phyloP scores from a whole-genome alignment of 2,888 invertebrate species.

The Phasia obesa region DNA sequence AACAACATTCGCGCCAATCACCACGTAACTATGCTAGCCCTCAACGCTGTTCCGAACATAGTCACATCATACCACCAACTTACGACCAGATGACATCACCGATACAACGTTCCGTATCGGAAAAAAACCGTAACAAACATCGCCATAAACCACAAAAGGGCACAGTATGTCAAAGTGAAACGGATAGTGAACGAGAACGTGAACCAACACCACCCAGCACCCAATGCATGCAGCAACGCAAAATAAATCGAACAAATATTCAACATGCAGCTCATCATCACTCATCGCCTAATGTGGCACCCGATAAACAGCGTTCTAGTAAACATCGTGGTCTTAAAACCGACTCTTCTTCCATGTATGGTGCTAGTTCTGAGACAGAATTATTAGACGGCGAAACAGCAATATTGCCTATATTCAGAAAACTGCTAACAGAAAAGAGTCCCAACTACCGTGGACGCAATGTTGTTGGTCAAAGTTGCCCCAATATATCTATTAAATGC shows the following conservation, averaged over 20 bases:
- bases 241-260: constrained; percentile 75
- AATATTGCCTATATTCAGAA: constrained; percentile 95
- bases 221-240: constrained; percentile 78
- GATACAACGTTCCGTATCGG: constrained; percentile 86
- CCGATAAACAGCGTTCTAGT: constrained; percentile 79
- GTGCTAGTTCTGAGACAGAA: constrained; percentile 92
- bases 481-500: constrained; percentile 97
- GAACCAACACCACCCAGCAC: constrained; percentile 79
- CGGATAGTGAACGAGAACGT: constrained; percentile 83
- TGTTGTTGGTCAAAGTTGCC: constrained; percentile 90
- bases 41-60: constrained; percentile 82
- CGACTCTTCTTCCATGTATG: constrained; percentile 84
- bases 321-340: constrained; percentile 76
- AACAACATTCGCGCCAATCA: constrained; percentile 82
- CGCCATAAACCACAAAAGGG: constrained; percentile 83
- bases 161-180: constrained; percentile 84
- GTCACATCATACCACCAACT: constrained; percentile 78
- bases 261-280: constrained; percentile 84
- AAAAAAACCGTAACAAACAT: constrained; percentile 85
- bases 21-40: constrained; percentile 81
- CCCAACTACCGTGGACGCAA: constrained; percentile 84
- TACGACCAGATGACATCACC: constrained; percentile 82
- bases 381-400: constrained; percentile 89
- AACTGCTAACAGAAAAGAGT: constrained; percentile 92
- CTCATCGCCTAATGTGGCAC: constrained; percentile 86